Evolutionary conservation across 1,140 invertebrate species (phyloP), one percentile per base, ranked within the genome.

Genomic region (Augochlora pura): DNA sequence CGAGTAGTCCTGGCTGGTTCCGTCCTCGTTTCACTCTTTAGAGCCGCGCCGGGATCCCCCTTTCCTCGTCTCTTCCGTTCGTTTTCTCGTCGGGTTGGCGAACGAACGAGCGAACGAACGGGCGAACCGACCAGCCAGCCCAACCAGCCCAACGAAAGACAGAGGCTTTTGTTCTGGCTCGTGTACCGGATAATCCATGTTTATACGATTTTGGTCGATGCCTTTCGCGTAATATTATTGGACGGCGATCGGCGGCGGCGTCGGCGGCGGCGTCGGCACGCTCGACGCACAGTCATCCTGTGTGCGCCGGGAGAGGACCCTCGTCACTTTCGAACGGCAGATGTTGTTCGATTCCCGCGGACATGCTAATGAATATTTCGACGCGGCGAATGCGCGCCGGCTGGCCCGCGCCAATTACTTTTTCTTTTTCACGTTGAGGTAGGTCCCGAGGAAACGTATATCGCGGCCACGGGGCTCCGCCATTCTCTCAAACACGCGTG

Each of bases 101-200:
- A 21, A 52, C 49, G 49, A 21, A 52, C 42, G 42, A 12, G 8
- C 42, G 42, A 12, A 7, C 42, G 42, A 12, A 46, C 42, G 42
- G 6, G 8, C 49, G 14, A 21, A 52, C 49, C 16, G 7, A 18
- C 49, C 16, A 21, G 7, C 14, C 49, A 21, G n/a, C 1, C 14
- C 49, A 21, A 52, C 49, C 14, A 67, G 14, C 54, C 54, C 66
- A 74, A 49, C 57, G 25, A 69, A 62, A 62, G 66, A 69, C 52
- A 71, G 69, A 54, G 59, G 27, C 77, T 84, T 84, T 85, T 81
- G 78, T 78, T 81, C 79, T 70, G 60, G 23, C 64, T 81, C 73
- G 82, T 77, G 70, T 74, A 66, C 73, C 52, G 59, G 27, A 71
- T 77, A 70, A 71, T 77, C 68, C 57, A 10, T 71, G 46, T 71